Evolutionary conservation across 2,797 vertebrate genomes (phyloP).

Genomic region (Sebastes matsubarae): DNA sequence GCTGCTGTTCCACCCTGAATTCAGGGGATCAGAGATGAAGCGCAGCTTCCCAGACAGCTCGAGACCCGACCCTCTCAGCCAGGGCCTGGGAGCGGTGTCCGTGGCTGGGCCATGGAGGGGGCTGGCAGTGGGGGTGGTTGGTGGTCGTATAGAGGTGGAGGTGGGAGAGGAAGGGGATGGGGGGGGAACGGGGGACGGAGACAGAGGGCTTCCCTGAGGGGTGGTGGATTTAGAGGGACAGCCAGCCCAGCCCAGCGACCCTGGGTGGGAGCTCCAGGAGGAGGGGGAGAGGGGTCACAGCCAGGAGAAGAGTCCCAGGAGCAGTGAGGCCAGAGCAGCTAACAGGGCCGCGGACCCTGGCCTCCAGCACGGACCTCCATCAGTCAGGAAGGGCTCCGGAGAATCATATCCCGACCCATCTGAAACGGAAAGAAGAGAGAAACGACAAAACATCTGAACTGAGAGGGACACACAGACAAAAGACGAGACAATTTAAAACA

Average conservation of each 20-base stretch:
- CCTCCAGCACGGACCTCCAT: conserved; percentile 84
- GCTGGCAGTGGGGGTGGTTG: conserved; percentile 71
- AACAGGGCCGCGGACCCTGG: conserved; percentile 57
- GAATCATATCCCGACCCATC: conserved; percentile 95
- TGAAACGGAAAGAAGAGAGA: conserved; percentile 74
- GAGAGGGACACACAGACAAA: conserved; percentile 37
- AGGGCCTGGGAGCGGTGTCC: conserved; percentile 56
- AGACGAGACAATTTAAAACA: conserved; percentile 35
- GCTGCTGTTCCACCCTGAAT: conserved; percentile 54
- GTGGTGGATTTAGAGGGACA: conserved; percentile 77
- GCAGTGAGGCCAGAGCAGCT: conserved; percentile 58
- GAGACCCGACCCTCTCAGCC: conserved; percentile 47
- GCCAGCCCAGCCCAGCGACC: conserved; percentile 75
- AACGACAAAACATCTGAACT: conserved; percentile 73
- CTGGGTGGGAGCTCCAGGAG: conserved; percentile 62
- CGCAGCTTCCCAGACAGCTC: conserved; percentile 42
- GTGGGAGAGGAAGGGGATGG: conserved; percentile 30
- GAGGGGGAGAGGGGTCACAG: conserved; percentile 66
- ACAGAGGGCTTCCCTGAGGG: conserved; percentile 83
- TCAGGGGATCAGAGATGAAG: conserved; percentile 48
- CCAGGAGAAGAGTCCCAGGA: conserved; percentile 71
- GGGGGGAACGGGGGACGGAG: conserved; percentile 23
- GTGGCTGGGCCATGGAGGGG: conserved; percentile 56
- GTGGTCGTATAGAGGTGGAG: conserved; percentile 68
- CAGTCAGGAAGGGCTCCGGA: conserved; percentile 96